phyloP scores from a whole-genome alignment of 2,113 vertebrate species.

The Oceanites oceanicus region DNA sequence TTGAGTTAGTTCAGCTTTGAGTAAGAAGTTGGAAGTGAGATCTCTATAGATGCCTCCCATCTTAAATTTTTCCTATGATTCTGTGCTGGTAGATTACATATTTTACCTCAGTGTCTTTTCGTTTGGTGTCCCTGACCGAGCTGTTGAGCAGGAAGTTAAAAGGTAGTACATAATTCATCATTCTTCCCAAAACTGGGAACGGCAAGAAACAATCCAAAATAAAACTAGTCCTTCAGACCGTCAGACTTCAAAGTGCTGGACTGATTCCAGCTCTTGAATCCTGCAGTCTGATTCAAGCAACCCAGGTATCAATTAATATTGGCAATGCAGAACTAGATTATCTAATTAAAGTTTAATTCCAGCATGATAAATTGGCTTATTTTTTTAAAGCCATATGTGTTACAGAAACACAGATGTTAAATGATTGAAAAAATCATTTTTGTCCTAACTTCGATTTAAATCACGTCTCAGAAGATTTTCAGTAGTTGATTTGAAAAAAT shows the following conservation, averaged over 20 bases:
- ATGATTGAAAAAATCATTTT: background rate
- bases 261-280: background rate
- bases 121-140: background rate
- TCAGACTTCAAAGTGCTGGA: background rate
- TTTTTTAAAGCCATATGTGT: background rate
- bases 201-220: background rate
- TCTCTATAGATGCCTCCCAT: background rate
- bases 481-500: background rate
- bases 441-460: background rate
- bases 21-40: background rate
- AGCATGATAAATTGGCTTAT: background rate
- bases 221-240: background rate
- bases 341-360: background rate
- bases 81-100: background rate
- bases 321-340: background rate
- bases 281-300: background rate
- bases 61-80: background rate
- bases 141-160: background rate
- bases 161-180: background rate
- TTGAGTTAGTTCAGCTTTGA: background rate
- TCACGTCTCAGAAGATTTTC: background rate
- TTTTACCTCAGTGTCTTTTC: background rate
- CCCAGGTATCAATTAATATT: background rate
- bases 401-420: background rate
- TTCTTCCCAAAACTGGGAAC: background rate